Evolutionary conservation across 2,888 invertebrate genomes (phyloP).

Genomic region (Cephonodes hylas): DNA sequence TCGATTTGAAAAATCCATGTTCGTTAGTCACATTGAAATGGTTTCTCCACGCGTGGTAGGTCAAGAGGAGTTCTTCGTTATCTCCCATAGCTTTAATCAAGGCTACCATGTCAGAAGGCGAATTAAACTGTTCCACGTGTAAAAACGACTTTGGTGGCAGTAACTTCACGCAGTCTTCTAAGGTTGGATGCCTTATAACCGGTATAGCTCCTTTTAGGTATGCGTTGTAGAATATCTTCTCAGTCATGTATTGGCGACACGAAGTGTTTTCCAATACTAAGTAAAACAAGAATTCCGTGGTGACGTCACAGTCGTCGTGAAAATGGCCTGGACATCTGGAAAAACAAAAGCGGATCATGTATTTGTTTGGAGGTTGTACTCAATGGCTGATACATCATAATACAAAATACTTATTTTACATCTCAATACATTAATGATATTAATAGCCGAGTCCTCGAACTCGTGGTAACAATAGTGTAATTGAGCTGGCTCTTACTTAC

Average conservation of each 20-base stretch:
- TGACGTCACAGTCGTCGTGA: constrained; percentile 63
- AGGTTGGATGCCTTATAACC: constrained; percentile 78
- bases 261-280: constrained; percentile 83
- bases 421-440: too few relatives aligned
- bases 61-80: constrained; percentile 47
- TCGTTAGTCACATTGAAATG: constrained; percentile 81
- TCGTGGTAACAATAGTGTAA: too few relatives aligned
- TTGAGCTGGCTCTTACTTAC: too few relatives aligned
- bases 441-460: too few relatives aligned
- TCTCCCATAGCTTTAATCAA: constrained; percentile 70
- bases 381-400: too few relatives aligned
- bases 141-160: constrained; percentile 80
- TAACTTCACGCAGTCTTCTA: constrained; percentile 57
- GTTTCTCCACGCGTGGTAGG: constrained; percentile 81
- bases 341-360: not conserved
- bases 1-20: constrained; percentile 84
- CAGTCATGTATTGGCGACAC: constrained; percentile 82
- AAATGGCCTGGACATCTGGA: constrained; percentile 16
- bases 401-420: too few relatives aligned
- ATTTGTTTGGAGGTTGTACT: too few relatives aligned
- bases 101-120: constrained; percentile 70
- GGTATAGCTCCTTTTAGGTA: constrained; percentile 78
- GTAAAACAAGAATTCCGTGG: constrained; percentile 80
- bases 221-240: constrained; percentile 83
- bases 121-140: constrained; percentile 75